These are phyloP conservation scores for Apis dorsata DNA, from an alignment of 1,140 invertebrate species.

Conservation along the genomic window DNA sequence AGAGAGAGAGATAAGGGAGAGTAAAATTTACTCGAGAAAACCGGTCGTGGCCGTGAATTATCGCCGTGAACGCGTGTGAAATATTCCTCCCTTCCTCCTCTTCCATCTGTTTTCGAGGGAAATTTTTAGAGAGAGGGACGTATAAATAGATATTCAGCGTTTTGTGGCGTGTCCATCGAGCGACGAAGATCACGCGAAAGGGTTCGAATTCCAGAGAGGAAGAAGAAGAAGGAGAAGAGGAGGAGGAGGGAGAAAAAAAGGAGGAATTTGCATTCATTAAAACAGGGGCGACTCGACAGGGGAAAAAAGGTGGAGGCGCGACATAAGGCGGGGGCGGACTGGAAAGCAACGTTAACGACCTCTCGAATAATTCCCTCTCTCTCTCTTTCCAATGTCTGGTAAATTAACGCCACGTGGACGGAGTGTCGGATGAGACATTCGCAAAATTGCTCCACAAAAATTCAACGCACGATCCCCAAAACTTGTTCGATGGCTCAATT, in stretches of 20 bases:
- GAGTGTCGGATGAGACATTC: constrained; percentile 20
- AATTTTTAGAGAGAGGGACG: too few species aligned
- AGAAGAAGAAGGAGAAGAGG: too few species aligned
- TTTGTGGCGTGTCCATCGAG: background rate
- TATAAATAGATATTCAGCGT: background rate
- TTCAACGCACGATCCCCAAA: constrained; percentile 70
- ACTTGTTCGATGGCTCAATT: constrained; percentile 77
- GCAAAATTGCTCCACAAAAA: constrained; percentile 27
- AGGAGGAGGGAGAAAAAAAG: too few species aligned
- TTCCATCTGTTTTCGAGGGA: background rate
- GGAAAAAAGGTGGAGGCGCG: constrained; percentile 3
- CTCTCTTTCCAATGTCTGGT: constrained; percentile 19
- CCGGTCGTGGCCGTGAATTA: too few species aligned
- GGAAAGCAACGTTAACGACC: constrained; percentile 36
- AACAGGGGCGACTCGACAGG: background rate
- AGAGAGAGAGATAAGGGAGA: too few species aligned
- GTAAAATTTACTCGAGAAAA: constrained; percentile 13
- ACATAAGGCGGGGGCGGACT: background rate
- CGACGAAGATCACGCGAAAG: background rate
- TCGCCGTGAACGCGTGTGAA: too few species aligned
- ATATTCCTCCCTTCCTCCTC: background rate
- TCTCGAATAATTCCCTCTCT: constrained; percentile 54
- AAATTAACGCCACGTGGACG: constrained; percentile 60
- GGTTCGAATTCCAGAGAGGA: background rate
- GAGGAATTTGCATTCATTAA: constrained; percentile 16